A percentile compares a stretch with the other conserved stretches of the same genome.
Evolutionary conservation across 2,113 vertebrate species (phyloP).

Genomic region (Platanista minor): DNA sequence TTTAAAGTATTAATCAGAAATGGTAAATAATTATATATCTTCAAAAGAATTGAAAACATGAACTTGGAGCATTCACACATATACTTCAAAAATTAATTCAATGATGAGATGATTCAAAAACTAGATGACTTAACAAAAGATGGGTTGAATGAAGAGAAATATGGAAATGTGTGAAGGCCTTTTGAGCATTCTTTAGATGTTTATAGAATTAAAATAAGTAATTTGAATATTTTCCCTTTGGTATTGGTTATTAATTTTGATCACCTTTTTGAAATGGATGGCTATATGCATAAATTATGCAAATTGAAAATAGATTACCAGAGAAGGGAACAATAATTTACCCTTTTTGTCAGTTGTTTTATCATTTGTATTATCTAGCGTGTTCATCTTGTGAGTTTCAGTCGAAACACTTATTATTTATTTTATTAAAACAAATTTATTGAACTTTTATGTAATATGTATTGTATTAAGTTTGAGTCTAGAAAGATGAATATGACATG

Average conservation of each 20-base stretch:
- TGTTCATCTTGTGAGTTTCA: not conserved
- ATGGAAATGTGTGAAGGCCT: not conserved
- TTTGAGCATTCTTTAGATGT: not conserved
- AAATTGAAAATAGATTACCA: not conserved
- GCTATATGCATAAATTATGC: not conserved
- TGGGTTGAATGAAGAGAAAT: not conserved
- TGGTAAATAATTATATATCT: not conserved
- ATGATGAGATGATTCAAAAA: not conserved
- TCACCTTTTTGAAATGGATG: not conserved
- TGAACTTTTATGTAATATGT: not conserved
- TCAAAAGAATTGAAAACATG: conserved; percentile 11
- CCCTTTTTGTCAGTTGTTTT: not conserved
- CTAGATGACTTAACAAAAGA: not conserved
- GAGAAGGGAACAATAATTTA: not conserved
- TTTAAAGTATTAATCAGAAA: not conserved
- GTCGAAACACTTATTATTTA: not conserved
- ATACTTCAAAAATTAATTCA: conserved; percentile 28
- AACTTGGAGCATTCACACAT: not conserved
- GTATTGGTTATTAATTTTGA: not conserved
- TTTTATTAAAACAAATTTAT: conserved; percentile 9
- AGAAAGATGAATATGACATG: not conserved
- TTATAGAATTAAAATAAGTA: not conserved
- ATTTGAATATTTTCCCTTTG: not conserved
- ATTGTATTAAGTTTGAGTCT: not conserved
- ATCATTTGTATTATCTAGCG: not conserved